Evolutionary conservation across 2,888 invertebrate species (phyloP).

Genomic region (Idaea straminata): DNA sequence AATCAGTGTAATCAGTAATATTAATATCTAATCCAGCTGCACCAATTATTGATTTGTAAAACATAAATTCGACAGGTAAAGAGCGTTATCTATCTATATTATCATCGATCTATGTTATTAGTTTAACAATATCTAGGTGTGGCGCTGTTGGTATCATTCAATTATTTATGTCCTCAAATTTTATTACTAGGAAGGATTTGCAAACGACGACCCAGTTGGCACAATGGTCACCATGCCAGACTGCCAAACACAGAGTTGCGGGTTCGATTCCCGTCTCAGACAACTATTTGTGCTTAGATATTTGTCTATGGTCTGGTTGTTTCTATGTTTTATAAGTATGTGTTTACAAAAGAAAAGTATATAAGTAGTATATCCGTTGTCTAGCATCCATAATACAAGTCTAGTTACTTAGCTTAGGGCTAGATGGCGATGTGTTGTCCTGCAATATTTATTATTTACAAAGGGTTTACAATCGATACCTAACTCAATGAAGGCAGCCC

Average conservation of each 20-base stretch:
- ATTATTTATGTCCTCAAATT: neutral
- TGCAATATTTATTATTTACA: neutral
- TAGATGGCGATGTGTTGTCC: too few species aligned
- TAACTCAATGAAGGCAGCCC: slow-evolving; percentile 41
- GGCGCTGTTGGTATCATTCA: neutral
- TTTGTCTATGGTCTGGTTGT: too few species aligned
- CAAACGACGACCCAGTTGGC: too few species aligned
- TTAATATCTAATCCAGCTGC: neutral
- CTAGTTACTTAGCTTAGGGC: too few species aligned
- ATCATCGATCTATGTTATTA: neutral
- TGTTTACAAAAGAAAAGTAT: too few species aligned
- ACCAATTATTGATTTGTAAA: neutral
- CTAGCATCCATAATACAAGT: too few species aligned
- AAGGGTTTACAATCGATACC: slow-evolving; percentile 8
- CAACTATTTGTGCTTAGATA: too few species aligned
- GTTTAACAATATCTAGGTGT: neutral
- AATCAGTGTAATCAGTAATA: neutral
- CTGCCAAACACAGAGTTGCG: too few species aligned
- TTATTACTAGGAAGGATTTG: neutral
- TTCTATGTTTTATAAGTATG: too few species aligned
- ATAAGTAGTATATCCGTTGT: too few species aligned
- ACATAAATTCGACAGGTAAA: neutral
- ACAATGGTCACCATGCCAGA: too few species aligned
- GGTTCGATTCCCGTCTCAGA: too few species aligned
- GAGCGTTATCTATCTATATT: neutral